Base-by-base conservation (phyloP, 2,888 invertebrate genomes). In the Diaphora mendica region DNA sequence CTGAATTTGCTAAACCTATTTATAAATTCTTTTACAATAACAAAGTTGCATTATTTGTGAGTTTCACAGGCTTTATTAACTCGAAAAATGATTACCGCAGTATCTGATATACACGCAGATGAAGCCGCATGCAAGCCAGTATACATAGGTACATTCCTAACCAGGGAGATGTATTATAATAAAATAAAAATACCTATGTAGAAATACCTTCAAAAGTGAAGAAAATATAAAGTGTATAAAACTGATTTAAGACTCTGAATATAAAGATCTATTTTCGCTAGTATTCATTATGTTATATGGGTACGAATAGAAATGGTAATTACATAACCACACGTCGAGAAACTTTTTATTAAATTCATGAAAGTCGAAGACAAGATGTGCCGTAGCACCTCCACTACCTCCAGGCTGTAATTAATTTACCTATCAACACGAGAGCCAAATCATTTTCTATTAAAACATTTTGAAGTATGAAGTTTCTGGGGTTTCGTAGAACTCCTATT, bases 281-380 rank as follows among this genome's bases (percentile, higher is more conserved):
- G 30, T 62, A 30, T 17, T 59, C 62, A 62, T 62, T 30, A 30
- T 30, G 62, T 30, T 30, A 62, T 62, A 71, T n/a, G 76, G 73
- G 70, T 8, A 11, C 13, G n/a, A 75, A 75, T 76, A 39, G 75
- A 70, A 71, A 35, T 70, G 17, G 69, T 44, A 33, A 66, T 71
- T 74, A 77, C 80, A 30, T 17, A 13, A 71, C 15, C 11, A 55
- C 48, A 33, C 17, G 13, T 20, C 68, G 59, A 64, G 48, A 79
- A 85, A 84, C 77, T 84, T 85, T 81, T 85, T 85, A 85, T 81
- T 84, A 73, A 81, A 85, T 85, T 85, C 75, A 77, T 78, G 77
- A 75, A 55, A 79, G 78, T 76, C 74, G 78, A 74, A 78, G 78
- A 51, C 48, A 59, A 72, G 73, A 64, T 55, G 69, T 74, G 75